phyloP scores from a whole-genome alignment of 2,888 invertebrate genomes.

The Argyresthia goedartella region DNA sequence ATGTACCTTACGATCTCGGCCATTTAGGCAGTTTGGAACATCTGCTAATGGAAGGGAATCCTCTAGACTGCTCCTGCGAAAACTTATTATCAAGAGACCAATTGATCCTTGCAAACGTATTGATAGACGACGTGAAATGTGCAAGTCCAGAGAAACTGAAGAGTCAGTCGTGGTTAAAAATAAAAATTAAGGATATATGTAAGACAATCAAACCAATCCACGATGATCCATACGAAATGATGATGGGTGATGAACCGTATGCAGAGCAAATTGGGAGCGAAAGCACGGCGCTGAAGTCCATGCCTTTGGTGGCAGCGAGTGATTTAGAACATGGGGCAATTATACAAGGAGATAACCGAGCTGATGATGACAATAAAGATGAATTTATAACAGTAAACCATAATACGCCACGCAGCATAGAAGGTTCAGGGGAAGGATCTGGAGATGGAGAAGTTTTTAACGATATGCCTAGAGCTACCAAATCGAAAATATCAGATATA shows the following conservation, averaged over 20 bases:
- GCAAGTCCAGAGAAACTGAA: conserved; percentile 59
- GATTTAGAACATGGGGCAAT: conserved; percentile 56
- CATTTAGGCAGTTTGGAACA: conserved; percentile 69
- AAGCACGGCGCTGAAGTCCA: conserved; percentile 47
- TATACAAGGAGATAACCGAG: conserved; percentile 30
- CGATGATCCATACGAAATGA: conserved; percentile 59
- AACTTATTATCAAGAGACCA: conserved; percentile 75
- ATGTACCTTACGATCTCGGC: conserved; percentile 72
- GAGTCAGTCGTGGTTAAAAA: conserved; percentile 69
- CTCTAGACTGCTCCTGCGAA: conserved; percentile 78
- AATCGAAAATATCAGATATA: conserved; percentile 44
- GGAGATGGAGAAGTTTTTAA: no score
- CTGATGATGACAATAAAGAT: conserved; percentile 50
- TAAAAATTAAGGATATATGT: conserved; percentile 69
- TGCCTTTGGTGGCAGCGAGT: conserved; percentile 38
- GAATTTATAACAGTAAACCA: conserved; percentile 47
- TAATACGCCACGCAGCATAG: conserved; percentile 28
- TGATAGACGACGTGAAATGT: conserved; percentile 70
- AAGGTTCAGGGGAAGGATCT: conserved; percentile 46
- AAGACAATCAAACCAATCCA: conserved; percentile 42
- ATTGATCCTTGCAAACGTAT: conserved; percentile 64
- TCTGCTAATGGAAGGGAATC: conserved; percentile 77
- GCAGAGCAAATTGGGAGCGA: conserved; percentile 45
- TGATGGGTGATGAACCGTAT: conserved; percentile 74
- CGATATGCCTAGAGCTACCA: no score